Evolutionary conservation across 2,113 vertebrate genomes (phyloP).

Genomic region (Nibea albiflora): DNA sequence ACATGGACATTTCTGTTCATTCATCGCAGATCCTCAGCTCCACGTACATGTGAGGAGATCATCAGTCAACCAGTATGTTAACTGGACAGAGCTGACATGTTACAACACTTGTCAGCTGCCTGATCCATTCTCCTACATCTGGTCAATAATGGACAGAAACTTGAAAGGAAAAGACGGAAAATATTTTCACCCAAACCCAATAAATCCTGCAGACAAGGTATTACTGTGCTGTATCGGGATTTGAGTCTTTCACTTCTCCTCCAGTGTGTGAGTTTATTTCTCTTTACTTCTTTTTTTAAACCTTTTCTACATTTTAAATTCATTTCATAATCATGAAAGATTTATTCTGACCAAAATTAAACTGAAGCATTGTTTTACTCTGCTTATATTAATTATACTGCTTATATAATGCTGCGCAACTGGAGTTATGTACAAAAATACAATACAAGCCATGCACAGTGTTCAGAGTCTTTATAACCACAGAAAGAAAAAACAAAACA

Average conservation of each 20-base stretch:
- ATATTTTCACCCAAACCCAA: neutral
- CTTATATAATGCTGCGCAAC: too few relatives aligned
- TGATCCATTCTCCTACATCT: slow-evolving; percentile 1
- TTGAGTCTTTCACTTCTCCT: neutral
- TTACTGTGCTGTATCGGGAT: neutral
- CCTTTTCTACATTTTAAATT: too few relatives aligned
- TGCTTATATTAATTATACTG: too few relatives aligned
- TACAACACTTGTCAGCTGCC: slow-evolving; percentile 3
- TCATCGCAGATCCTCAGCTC: slow-evolving; percentile 9
- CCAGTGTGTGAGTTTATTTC: neutral
- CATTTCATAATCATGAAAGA: too few relatives aligned
- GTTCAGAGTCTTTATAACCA: too few relatives aligned
- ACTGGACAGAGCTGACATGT: slow-evolving; percentile 27
- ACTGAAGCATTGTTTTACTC: too few relatives aligned
- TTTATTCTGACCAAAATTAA: too few relatives aligned
- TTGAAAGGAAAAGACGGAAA: neutral
- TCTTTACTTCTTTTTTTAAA: too few relatives aligned
- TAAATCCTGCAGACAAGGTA: neutral
- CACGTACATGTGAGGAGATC: slow-evolving; percentile 37
- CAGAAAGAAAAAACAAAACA: too few relatives aligned
- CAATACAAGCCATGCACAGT: too few relatives aligned
- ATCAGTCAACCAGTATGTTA: neutral
- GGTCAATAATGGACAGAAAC: slow-evolving; percentile 1
- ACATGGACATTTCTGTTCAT: neutral
- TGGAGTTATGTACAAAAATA: too few relatives aligned